phyloP scores from a whole-genome alignment of 2,888 invertebrate genomes.

The Hyposoter dolosus region DNA sequence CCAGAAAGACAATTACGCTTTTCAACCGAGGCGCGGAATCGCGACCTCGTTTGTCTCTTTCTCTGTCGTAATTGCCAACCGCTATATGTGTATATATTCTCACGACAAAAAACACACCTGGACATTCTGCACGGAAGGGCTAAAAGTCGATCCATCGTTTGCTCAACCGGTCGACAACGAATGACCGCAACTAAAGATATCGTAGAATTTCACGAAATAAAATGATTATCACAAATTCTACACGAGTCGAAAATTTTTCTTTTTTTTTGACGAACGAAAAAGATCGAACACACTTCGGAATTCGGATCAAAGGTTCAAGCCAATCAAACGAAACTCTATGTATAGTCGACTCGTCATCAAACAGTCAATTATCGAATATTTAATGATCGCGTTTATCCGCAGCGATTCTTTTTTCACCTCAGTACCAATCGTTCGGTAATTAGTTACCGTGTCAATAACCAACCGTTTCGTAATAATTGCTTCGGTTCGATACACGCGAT shows the following conservation, averaged over 20 bases:
- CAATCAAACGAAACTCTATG: not conserved
- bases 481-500: too few relatives aligned
- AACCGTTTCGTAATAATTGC: too few relatives aligned
- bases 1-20: conserved; percentile 79
- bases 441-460: too few relatives aligned
- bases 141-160: conserved; percentile 41
- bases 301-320: too few relatives aligned
- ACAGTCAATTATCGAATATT: not conserved
- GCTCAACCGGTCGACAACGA: not conserved
- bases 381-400: not conserved
- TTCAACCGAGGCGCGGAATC: conserved; percentile 73
- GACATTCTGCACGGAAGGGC: conserved; percentile 38
- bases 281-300: too few relatives aligned
- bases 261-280: too few relatives aligned
- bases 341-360: not conserved
- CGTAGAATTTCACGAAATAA: too few relatives aligned
- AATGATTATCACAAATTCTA: too few relatives aligned
- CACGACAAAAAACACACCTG: conserved; percentile 54
- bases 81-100: not conserved
- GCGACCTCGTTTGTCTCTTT: conserved; percentile 69
- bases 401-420: too few relatives aligned
- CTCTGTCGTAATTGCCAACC: conserved; percentile 14
- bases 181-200: not conserved
- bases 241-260: too few relatives aligned
- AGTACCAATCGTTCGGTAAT: too few relatives aligned